Conservation (phyloP, 2,797 vertebrate genomes). For the Cryptoprocta ferox region DNA sequence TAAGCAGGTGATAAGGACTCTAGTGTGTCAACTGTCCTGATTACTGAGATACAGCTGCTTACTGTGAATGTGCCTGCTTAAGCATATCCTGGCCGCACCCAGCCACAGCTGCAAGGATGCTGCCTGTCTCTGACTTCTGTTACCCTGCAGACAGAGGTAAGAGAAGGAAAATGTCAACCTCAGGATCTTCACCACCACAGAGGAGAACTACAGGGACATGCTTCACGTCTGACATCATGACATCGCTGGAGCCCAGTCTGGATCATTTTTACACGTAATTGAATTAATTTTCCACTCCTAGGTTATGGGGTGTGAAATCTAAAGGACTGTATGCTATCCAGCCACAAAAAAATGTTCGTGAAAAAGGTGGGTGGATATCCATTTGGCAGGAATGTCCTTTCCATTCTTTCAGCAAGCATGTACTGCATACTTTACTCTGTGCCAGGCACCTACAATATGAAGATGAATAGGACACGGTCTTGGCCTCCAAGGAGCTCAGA, state of each 20-base stretch:
- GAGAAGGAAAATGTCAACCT: background rate
- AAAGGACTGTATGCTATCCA: background rate
- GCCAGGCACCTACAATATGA: background rate
- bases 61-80: background rate
- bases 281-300: background rate
- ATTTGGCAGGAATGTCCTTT: background rate
- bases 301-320: background rate
- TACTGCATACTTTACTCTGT: background rate
- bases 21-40: background rate
- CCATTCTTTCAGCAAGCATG: background rate
- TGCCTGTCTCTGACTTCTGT: background rate
- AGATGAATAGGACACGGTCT: background rate
- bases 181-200: background rate
- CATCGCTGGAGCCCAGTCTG: background rate
- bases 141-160: background rate
- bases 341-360: background rate
- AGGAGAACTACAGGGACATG: background rate
- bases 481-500: background rate
- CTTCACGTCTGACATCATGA: background rate
- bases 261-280: background rate
- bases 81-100: background rate
- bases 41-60: background rate
- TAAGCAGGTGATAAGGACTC: constrained; percentile 20
- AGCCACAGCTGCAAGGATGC: background rate
- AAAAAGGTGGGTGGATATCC: background rate